Evolutionary conservation across 2,888 invertebrate species (phyloP).

Genomic region (Drosophila maculinotata): DNA sequence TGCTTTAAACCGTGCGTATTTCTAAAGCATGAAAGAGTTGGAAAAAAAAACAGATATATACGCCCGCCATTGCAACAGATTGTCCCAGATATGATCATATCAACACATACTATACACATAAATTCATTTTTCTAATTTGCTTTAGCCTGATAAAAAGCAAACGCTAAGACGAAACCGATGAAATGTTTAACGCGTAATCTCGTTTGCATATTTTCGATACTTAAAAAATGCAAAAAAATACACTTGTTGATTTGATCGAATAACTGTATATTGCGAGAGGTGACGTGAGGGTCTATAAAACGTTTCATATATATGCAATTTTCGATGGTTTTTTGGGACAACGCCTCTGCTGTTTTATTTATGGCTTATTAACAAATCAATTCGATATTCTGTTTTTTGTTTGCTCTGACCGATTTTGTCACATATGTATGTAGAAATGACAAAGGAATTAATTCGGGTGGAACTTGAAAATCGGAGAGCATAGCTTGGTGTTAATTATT

Average conservation of each 20-base stretch:
- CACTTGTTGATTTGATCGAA: background rate
- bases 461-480: constrained; percentile 33
- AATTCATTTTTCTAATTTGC: constrained; percentile 6
- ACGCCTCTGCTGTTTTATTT: constrained; percentile 1
- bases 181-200: background rate
- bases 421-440: background rate
- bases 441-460: constrained; percentile 9
- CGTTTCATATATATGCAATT: background rate
- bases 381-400: background rate
- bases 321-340: background rate
- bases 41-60: no score
- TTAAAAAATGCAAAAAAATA: constrained; percentile 6
- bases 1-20: no score
- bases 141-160: constrained; percentile 6
- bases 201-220: background rate
- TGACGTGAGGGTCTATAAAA: background rate
- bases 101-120: constrained; percentile 6
- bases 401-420: background rate
- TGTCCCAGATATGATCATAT: constrained; percentile 16
- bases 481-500: background rate
- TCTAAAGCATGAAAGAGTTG: background rate
- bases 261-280: constrained; percentile 25
- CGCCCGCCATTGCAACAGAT: no score
- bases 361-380: constrained; percentile 13
- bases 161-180: constrained; percentile 7